phyloP scores from a whole-genome alignment of 2,113 vertebrate species.

The Enhydra lutris region DNA sequence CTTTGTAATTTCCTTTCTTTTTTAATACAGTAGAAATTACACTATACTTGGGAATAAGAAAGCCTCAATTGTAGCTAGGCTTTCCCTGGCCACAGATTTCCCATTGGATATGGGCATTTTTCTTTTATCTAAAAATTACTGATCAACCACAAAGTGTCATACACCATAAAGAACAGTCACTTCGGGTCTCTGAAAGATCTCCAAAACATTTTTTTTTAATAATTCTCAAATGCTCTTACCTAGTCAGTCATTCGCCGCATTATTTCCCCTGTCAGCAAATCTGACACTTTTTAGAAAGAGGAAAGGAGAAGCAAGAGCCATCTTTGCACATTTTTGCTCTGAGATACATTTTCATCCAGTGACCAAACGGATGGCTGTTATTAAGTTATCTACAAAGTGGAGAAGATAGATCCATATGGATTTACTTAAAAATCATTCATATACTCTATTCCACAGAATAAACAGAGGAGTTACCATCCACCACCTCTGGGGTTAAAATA shows the following conservation, averaged over 20 bases:
- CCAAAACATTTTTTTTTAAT: background rate
- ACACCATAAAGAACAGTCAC: background rate
- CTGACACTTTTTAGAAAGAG: background rate
- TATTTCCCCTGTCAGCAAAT: background rate
- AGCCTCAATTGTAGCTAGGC: background rate
- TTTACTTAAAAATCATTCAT: background rate
- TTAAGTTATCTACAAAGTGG: background rate
- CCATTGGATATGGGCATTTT: background rate
- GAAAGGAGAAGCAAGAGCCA: background rate
- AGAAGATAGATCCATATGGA: background rate
- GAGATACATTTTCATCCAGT: background rate
- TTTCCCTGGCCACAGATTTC: background rate
- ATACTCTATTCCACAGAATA: background rate
- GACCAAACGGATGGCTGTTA: background rate
- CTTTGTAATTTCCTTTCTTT: background rate
- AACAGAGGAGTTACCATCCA: background rate
- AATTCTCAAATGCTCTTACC: background rate
- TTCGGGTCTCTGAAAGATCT: background rate
- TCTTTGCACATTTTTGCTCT: background rate
- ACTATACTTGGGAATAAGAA: background rate
- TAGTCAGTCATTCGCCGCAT: background rate
- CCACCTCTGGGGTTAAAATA: background rate
- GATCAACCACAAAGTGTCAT: background rate
- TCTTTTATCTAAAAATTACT: background rate
- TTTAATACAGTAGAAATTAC: background rate